Conservation (phyloP, 2,113 vertebrate genomes). For the Clupea harengus region DNA sequence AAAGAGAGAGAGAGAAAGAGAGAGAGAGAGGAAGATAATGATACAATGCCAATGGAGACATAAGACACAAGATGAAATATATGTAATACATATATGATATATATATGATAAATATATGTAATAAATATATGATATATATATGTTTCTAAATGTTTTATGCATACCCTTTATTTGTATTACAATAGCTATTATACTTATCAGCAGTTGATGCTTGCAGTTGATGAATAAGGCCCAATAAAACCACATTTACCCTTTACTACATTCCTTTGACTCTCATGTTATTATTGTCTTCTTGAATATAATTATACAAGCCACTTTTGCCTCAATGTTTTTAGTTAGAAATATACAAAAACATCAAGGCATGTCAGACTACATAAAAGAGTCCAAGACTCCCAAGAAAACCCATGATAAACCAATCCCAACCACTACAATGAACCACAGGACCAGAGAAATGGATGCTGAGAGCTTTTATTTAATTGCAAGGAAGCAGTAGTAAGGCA, state of each 20-base stretch:
- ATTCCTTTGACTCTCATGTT: no score
- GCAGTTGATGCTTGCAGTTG: no score
- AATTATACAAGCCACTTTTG: no score
- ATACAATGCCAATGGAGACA: neutral
- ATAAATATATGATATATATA: constrained; percentile 26
- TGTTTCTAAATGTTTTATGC: neutral
- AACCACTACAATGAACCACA: constrained; percentile 32
- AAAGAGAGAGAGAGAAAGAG: neutral
- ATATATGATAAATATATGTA: constrained; percentile 1
- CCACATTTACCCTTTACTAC: no score
- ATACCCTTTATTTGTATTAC: neutral
- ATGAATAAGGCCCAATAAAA: neutral
- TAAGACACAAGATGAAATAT: neutral
- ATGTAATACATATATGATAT: constrained; percentile 28
- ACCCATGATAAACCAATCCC: neutral
- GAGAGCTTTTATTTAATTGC: constrained; percentile 64
- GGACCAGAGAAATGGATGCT: constrained; percentile 58
- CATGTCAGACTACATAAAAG: no score
- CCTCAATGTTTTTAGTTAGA: no score
- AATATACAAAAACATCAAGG: no score
- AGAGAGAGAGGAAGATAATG: neutral
- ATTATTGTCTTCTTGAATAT: no score
- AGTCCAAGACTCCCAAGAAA: neutral
- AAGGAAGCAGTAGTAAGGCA: constrained; percentile 35
- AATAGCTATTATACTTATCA: neutral